Percentiles rank a stretch among this genome's conserved stretches.
These are phyloP conservation scores for Thelaira solivaga DNA, from an alignment of 2,888 invertebrate genomes.

Conservation along the genomic window DNA sequence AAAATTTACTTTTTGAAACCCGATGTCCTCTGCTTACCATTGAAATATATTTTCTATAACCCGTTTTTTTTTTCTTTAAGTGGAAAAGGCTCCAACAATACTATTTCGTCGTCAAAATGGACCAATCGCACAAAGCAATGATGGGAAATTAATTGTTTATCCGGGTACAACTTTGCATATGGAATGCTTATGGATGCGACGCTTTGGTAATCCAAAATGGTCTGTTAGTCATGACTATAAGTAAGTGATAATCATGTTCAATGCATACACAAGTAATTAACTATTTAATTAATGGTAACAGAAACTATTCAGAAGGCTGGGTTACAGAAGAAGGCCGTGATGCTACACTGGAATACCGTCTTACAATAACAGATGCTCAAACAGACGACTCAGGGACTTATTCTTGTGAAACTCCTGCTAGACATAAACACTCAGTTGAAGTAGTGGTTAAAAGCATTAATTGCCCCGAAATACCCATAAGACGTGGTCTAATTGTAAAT, in stretches of 20 bases:
- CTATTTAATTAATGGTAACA: slow-evolving; percentile 65
- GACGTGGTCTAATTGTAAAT: slow-evolving; percentile 85
- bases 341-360: slow-evolving; percentile 86
- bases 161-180: slow-evolving; percentile 91
- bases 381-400: slow-evolving; percentile 90
- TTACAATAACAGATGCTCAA: slow-evolving; percentile 88
- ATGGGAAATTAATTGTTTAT: slow-evolving; percentile 89
- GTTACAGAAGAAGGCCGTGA: slow-evolving; percentile 86
- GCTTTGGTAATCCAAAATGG: slow-evolving; percentile 92
- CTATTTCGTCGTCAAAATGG: slow-evolving; percentile 88
- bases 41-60: not conserved
- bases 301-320: slow-evolving; percentile 89
- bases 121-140: slow-evolving; percentile 86
- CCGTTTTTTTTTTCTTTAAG: slow-evolving; percentile 75
- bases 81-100: slow-evolving; percentile 91
- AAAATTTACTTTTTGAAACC: too few species aligned
- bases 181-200: slow-evolving; percentile 92
- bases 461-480: slow-evolving; percentile 85
- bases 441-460: slow-evolving; percentile 89
- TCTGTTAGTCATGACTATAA: slow-evolving; percentile 83
- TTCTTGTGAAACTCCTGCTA: slow-evolving; percentile 90
- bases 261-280: too few species aligned
- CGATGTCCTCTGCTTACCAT: too few species aligned
- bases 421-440: slow-evolving; percentile 88
- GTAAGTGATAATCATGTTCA: slow-evolving; percentile 59